Evolutionary conservation across 37 sponge, comb jelly and placozoan species (phyloP).

Genomic region (Aphrocallistes beatrix): DNA sequence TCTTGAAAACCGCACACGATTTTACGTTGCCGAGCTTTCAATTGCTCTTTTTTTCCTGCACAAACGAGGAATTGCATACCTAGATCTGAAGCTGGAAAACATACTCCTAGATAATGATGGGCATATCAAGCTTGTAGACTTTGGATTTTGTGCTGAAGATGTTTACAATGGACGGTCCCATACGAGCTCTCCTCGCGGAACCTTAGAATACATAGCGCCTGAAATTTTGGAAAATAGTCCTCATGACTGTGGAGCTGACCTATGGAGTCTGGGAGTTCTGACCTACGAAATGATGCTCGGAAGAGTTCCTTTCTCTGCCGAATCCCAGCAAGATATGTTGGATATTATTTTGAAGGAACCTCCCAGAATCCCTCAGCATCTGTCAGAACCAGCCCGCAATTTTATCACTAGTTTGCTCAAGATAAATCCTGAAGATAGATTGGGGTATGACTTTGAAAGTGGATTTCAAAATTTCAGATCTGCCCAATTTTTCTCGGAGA

Average conservation of each 20-base stretch:
- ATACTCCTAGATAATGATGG: background rate
- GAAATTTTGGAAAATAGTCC: background rate
- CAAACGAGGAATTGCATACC: background rate
- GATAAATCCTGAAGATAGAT: background rate
- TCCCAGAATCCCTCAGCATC: background rate
- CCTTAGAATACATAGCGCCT: background rate
- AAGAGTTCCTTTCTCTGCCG: background rate
- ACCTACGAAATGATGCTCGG: background rate
- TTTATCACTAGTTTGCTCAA: background rate
- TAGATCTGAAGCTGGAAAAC: background rate
- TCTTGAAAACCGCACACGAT: background rate
- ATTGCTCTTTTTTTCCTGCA: background rate
- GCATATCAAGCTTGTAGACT: background rate
- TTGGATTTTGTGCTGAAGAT: background rate
- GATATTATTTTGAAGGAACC: background rate
- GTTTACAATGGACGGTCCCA: background rate
- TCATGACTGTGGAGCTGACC: background rate
- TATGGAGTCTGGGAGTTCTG: background rate
- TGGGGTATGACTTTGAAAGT: background rate
- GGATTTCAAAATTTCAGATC: background rate
- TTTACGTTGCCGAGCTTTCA: constrained; percentile 10
- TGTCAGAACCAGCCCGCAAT: background rate
- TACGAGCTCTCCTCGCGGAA: background rate
- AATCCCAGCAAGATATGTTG: background rate
- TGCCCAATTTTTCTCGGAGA: background rate